Evolutionary conservation across 2,888 invertebrate genomes (phyloP).

Genomic region (Aromia moschata): DNA sequence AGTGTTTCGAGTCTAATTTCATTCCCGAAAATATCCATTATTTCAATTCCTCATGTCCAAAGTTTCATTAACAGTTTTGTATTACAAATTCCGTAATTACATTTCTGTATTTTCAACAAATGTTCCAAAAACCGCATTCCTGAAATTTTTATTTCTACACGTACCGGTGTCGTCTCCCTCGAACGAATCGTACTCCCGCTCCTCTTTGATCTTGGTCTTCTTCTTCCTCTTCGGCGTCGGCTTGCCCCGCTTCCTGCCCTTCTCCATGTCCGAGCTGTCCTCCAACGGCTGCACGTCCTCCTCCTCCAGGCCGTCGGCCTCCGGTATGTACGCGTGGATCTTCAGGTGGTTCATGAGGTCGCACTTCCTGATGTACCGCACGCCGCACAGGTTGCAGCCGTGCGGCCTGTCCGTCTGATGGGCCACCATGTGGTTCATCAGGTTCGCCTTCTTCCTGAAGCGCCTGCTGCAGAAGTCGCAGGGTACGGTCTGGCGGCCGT

Average conservation of each 20-base stretch:
- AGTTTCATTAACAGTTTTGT: no score
- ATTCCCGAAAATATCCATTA: no score
- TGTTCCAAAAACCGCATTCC: no score
- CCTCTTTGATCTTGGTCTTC: slow-evolving; percentile 57
- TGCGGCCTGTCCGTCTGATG: slow-evolving; percentile 86
- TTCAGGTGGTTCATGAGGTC: slow-evolving; percentile 79
- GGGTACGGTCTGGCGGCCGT: slow-evolving; percentile 82
- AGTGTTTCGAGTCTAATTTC: no score
- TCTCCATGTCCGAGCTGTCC: slow-evolving; percentile 42
- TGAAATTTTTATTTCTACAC: no score
- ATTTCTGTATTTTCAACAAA: no score
- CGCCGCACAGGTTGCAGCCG: slow-evolving; percentile 84
- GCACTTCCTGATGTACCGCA: slow-evolving; percentile 79
- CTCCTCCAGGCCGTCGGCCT: slow-evolving; percentile 65
- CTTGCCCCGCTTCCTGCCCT: slow-evolving; percentile 31
- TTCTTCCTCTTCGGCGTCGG: slow-evolving; percentile 52
- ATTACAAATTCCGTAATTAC: no score
- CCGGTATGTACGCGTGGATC: slow-evolving; percentile 80
- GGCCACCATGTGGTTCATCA: slow-evolving; percentile 88
- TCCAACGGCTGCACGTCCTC: slow-evolving; percentile 65
- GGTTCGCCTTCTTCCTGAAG: slow-evolving; percentile 83
- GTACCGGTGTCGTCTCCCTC: slow-evolving; percentile 47
- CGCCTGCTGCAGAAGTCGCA: slow-evolving; percentile 87
- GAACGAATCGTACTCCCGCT: slow-evolving; percentile 45
- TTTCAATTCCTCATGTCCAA: no score